Conservation (phyloP, 2,888 invertebrate species). For the Notocelia uddmanniana region DNA sequence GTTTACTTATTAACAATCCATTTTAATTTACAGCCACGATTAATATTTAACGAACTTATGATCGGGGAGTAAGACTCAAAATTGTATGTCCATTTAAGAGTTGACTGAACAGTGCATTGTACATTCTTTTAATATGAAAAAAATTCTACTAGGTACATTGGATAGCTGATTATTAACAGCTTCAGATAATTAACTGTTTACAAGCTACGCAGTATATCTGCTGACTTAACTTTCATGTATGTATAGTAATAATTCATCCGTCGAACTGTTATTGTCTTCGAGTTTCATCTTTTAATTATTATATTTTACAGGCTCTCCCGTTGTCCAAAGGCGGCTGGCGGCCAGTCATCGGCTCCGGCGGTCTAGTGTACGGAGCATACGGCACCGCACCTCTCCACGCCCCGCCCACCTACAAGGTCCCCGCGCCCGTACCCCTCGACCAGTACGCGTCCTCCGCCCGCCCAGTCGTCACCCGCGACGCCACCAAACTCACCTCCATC, state of each 20-base stretch:
- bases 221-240: too few species aligned
- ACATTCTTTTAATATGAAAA: background rate
- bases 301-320: slow-evolving; percentile 75
- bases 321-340: slow-evolving; percentile 87
- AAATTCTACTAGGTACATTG: background rate
- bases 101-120: background rate
- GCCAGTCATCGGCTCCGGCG: slow-evolving; percentile 83
- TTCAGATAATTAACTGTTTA: too few species aligned
- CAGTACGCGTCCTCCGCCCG: slow-evolving; percentile 74
- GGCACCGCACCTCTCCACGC: slow-evolving; percentile 72
- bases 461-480: slow-evolving; percentile 73
- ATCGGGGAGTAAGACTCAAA: background rate
- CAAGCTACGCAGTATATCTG: too few species aligned
- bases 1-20: slow-evolving; percentile 1
- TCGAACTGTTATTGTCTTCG: background rate
- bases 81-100: background rate
- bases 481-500: slow-evolving; percentile 76
- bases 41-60: background rate
- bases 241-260: too few species aligned
- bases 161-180: background rate
- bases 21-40: background rate
- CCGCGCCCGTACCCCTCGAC: slow-evolving; percentile 68
- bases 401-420: slow-evolving; percentile 70
- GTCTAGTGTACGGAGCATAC: slow-evolving; percentile 69
- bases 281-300: slow-evolving; percentile 2